Percentiles rank a stretch among this genome's conserved stretches.
Evolutionary conservation across 2,888 invertebrate species (phyloP).

Genomic region (Odiellus spinosus): DNA sequence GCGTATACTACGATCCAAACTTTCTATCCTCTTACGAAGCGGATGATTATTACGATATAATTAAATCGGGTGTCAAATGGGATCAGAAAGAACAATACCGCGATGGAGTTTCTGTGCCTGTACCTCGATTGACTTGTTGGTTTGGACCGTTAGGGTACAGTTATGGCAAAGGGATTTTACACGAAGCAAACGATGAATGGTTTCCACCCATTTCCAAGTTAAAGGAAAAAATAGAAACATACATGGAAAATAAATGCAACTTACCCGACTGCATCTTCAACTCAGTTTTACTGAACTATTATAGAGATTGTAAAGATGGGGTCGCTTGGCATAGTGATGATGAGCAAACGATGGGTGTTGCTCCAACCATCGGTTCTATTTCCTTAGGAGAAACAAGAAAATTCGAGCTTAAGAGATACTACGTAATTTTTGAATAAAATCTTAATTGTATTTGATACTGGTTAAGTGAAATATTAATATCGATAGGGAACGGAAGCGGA

Average conservation of each 20-base stretch:
- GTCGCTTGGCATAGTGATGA: conserved; percentile 36
- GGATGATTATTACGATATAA: not conserved
- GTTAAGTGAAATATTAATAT: conserved; percentile 2
- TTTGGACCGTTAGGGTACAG: conserved; percentile 34
- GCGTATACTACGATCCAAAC: conserved; percentile 6
- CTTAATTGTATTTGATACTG: conserved; percentile 1
- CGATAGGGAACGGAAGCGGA: conserved; percentile 16
- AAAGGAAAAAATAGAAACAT: not conserved
- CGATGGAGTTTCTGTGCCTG: conserved; percentile 20
- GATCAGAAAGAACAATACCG: conserved; percentile 21
- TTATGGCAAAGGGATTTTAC: conserved; percentile 19
- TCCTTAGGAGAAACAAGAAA: conserved; percentile 30
- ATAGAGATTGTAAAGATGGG: conserved; percentile 33
- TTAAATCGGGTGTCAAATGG: conserved; percentile 10
- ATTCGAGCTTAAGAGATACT: conserved; percentile 32
- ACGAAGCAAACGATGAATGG: too few species aligned
- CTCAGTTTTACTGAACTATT: conserved; percentile 34
- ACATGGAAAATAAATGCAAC: not conserved
- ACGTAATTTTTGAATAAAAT: conserved; percentile 22
- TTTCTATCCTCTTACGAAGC: conserved; percentile 6
- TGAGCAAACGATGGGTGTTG: conserved; percentile 29
- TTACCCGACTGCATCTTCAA: conserved; percentile 28
- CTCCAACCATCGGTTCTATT: conserved; percentile 30
- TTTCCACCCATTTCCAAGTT: not conserved
- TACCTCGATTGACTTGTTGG: conserved; percentile 35